Evolutionary conservation across 2,888 invertebrate genomes (phyloP).

Genomic region (Eupithecia tripunctaria): DNA sequence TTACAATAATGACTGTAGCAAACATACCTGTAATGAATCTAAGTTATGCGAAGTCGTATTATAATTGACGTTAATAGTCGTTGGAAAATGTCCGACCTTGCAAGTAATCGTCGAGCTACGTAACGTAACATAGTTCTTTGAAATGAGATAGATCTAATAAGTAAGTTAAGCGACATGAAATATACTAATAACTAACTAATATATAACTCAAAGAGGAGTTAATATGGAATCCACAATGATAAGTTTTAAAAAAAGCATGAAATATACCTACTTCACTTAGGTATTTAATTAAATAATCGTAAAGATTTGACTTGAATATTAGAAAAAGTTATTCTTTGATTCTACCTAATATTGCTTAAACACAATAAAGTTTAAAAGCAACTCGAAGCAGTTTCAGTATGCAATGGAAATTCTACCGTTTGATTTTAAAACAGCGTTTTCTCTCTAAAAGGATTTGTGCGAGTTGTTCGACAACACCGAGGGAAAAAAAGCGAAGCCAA

Average conservation of each 20-base stretch:
- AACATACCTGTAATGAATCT: not conserved
- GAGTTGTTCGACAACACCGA: slow-evolving; percentile 36
- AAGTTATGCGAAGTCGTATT: not conserved
- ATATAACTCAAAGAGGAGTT: not conserved
- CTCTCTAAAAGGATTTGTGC: slow-evolving; percentile 32
- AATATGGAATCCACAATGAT: not conserved
- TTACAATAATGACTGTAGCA: not conserved
- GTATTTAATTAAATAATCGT: not conserved
- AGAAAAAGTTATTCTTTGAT: not conserved
- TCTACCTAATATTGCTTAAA: not conserved
- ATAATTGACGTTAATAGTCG: slow-evolving; percentile 5
- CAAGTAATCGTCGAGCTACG: not conserved
- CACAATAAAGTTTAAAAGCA: not conserved
- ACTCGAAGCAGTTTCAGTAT: not conserved
- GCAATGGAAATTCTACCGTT: slow-evolving; percentile 4
- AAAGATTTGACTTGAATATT: not conserved
- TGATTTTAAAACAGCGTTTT: slow-evolving; percentile 23
- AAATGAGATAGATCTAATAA: not conserved
- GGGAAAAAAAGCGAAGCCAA: slow-evolving; percentile 42
- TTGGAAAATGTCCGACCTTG: slow-evolving; percentile 1
- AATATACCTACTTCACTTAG: too few species aligned
- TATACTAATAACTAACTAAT: too few species aligned
- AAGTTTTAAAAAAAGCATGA: not conserved
- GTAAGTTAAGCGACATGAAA: not conserved
- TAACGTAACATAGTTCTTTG: not conserved